phyloP scores from a whole-genome alignment of 2,888 invertebrate species.

The Adelphocoris suturalis region DNA sequence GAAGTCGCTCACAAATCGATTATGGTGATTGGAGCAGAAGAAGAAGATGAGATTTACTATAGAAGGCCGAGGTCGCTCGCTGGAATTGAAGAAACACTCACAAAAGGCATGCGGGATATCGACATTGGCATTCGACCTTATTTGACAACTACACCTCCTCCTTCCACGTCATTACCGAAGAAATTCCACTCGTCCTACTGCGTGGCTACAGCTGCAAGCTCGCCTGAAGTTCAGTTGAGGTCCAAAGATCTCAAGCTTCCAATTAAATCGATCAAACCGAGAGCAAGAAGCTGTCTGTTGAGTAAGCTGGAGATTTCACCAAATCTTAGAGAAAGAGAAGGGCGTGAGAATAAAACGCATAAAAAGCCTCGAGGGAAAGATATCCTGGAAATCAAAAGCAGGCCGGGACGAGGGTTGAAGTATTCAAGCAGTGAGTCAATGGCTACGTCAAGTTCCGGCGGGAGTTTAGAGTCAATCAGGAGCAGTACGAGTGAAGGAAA shows the following conservation, averaged over 20 bases:
- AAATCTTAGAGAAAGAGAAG: conserved; percentile 80
- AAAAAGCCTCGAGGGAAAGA: conserved; percentile 69
- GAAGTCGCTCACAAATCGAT: conserved; percentile 75
- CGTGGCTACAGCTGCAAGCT: conserved; percentile 90
- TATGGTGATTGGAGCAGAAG: conserved; percentile 66
- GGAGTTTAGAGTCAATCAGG: conserved; percentile 91
- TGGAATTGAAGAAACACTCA: conserved; percentile 71
- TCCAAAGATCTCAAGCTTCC: conserved; percentile 87
- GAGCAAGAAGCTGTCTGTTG: conserved; percentile 78
- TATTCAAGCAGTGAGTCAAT: conserved; percentile 92
- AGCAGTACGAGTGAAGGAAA: conserved; percentile 94
- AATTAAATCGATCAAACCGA: conserved; percentile 84
- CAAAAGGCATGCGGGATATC: conserved; percentile 72
- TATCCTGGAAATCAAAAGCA: conserved; percentile 84
- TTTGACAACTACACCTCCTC: conserved; percentile 88
- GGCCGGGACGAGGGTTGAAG: conserved; percentile 82
- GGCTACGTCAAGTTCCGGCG: conserved; percentile 89
- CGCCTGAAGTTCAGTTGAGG: conserved; percentile 80
- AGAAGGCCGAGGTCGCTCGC: conserved; percentile 68
- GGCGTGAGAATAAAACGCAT: conserved; percentile 77
- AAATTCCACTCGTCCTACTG: conserved; percentile 81
- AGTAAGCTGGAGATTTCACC: conserved; percentile 78
- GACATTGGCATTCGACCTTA: conserved; percentile 73
- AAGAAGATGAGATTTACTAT: conserved; percentile 62
- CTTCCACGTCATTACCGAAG: conserved; percentile 89